Evolutionary conservation across 1,140 invertebrate species (phyloP).

Genomic region (Musca vetustissima): DNA sequence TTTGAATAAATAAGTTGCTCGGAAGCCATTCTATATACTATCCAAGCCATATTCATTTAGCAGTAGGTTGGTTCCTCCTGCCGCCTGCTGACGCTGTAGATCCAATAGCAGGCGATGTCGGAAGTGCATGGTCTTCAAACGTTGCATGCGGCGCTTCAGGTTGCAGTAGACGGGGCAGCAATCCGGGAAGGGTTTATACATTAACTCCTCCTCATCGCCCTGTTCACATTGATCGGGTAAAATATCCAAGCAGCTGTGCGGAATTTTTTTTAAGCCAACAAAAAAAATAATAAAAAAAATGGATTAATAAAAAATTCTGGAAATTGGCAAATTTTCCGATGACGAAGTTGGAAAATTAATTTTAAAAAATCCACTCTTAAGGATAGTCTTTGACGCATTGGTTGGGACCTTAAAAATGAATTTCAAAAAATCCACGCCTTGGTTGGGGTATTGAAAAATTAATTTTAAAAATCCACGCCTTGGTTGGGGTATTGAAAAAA

Average conservation of each 20-base stretch:
- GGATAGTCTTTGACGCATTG: too few species aligned
- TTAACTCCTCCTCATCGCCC: conserved; percentile 52
- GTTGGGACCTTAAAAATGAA: too few species aligned
- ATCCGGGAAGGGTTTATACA: conserved; percentile 53
- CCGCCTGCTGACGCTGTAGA: conserved; percentile 36
- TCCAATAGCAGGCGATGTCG: conserved; percentile 48
- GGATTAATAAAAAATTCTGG: not conserved
- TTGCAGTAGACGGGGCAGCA: conserved; percentile 54
- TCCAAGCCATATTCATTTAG: conserved; percentile 22
- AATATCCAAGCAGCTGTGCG: conserved; percentile 50
- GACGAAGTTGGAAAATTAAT: too few species aligned
- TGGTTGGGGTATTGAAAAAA: too few species aligned
- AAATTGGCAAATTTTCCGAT: conserved; percentile 21
- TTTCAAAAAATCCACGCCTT: too few species aligned
- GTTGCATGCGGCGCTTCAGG: conserved; percentile 51
- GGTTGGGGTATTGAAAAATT: too few species aligned
- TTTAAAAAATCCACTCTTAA: too few species aligned
- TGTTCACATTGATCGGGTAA: conserved; percentile 51
- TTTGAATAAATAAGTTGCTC: too few species aligned
- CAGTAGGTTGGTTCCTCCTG: conserved; percentile 1
- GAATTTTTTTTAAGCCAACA: conserved; percentile 2
- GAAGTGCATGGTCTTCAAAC: conserved; percentile 48
- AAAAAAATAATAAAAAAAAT: conserved; percentile 14
- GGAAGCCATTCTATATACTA: conserved; percentile 10
- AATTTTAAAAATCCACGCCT: too few species aligned